Evolutionary conservation across 1,140 invertebrate genomes (phyloP).

Genomic region (Phenacoccus solenopsis): DNA sequence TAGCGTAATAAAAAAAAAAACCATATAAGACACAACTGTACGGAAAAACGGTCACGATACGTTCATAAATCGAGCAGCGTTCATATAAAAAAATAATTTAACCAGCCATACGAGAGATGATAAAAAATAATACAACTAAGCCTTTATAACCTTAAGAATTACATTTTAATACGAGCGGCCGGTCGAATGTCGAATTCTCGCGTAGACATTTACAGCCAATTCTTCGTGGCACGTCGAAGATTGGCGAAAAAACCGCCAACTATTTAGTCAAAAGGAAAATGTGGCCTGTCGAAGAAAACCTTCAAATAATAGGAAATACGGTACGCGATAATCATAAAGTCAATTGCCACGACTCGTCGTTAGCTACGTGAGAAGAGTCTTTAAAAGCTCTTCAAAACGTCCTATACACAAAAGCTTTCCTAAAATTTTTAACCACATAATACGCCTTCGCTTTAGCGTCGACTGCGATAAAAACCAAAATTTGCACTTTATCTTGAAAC

Average conservation of each 20-base stretch:
- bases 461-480: not conserved
- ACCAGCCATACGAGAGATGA: not conserved
- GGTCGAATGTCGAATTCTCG: not conserved
- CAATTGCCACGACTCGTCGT: not conserved
- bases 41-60: not conserved
- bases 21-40: not conserved
- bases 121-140: not conserved
- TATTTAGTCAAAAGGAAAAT: not conserved
- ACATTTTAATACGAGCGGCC: not conserved
- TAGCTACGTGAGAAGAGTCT: not conserved
- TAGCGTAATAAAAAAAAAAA: not conserved
- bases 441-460: not conserved
- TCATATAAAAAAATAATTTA: not conserved
- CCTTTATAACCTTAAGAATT: not conserved
- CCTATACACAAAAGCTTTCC: not conserved
- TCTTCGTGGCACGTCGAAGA: not conserved
- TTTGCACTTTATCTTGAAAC: no score
- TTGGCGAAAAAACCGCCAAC: no score
- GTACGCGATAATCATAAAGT: not conserved
- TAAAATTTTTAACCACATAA: not conserved
- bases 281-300: not conserved
- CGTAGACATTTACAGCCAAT: not conserved
- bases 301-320: not conserved
- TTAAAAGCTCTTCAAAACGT: not conserved
- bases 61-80: not conserved